Conservation (phyloP, 92 coral and sea anemone species). For the Epizoanthus illoricatus region DNA sequence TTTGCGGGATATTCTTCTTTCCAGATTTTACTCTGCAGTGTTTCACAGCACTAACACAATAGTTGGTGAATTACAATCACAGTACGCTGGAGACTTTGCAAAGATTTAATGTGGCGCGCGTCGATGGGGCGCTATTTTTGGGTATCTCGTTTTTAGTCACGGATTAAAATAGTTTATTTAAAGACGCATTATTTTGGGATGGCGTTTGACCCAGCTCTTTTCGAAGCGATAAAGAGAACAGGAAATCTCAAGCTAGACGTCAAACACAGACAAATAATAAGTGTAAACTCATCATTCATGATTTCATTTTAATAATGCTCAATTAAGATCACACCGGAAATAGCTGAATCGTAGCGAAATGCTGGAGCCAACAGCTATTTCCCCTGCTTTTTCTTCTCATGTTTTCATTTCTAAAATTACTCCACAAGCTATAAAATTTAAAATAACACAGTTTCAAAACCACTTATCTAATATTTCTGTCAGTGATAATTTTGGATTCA, state of each 20-base stretch:
- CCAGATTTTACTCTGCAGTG: too few species aligned
- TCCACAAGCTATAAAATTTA: not conserved
- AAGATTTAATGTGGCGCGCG: not conserved
- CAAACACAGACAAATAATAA: constrained; percentile 63
- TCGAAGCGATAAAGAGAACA: constrained; percentile 49
- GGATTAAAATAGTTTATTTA: constrained; percentile 22
- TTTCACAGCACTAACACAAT: too few species aligned
- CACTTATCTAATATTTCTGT: not conserved
- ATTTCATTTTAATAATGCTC: constrained; percentile 69
- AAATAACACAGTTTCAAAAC: not conserved
- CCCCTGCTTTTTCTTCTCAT: not conserved
- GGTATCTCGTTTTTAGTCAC: constrained; percentile 4
- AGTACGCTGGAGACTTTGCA: not conserved
- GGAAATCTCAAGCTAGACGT: constrained; percentile 74
- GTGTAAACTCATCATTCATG: constrained; percentile 53
- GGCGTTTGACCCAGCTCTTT: constrained; percentile 47
- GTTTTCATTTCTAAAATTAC: not conserved
- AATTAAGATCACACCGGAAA: constrained; percentile 70
- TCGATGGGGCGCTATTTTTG: not conserved
- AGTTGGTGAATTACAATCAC: too few species aligned
- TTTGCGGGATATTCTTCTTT: too few species aligned
- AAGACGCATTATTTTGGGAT: constrained; percentile 47
- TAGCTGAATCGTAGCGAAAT: constrained; percentile 58
- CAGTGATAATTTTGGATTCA: not conserved
- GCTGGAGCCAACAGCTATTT: too few species aligned